Base-by-base conservation (phyloP, 1,140 invertebrate species). In the Planococcus citri region DNA sequence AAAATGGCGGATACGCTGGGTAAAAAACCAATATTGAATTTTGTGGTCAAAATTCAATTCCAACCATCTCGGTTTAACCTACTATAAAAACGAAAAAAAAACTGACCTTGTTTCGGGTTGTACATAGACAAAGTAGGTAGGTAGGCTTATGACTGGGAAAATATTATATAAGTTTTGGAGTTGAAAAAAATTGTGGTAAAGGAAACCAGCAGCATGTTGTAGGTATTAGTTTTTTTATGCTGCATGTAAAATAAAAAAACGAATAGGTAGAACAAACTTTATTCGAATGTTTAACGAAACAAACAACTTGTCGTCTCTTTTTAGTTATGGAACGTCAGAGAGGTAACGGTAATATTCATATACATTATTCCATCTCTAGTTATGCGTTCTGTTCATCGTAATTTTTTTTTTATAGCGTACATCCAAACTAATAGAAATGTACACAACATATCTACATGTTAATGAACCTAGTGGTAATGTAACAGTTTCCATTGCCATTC, bases 391-490 rank as follows among this genome's bases (percentile, higher is more conserved):
- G 41, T 14, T 20, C 41, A 20, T 51, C 41, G 29, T 33, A 33
- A 33, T 33, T 33, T 33, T n/a, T n/a, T n/a, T n/a, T 33, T 33
- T 33, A 51, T 51, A 51, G 10, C 41, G 4, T 9, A 4, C 41
- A 51, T 20, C 41, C 10, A 51, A 51, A 14, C 41, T 51, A 51
- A 51, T 20, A 51, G 41, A 51, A 51, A 51, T 51, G 41, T 51
- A 17, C 41, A 6, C 29, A 33, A 33, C 4, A 33, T 33, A n/a
- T n/a, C n/a, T n/a, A 51, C 41, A 51, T 51, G 41, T 51, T 51
- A 51, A 51, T 51, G 41, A 51, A 51, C 41, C 41, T 51, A n/a
- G n/a, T n/a, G n/a, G n/a, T n/a, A 51, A 51, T 51, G 41, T 51
- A 51, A 51, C 41, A 14, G n/a, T 51, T 51, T 33, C 29, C 29